These are phyloP conservation scores for Macaria notata DNA, from an alignment of 2,888 invertebrate species.

Conservation along the genomic window DNA sequence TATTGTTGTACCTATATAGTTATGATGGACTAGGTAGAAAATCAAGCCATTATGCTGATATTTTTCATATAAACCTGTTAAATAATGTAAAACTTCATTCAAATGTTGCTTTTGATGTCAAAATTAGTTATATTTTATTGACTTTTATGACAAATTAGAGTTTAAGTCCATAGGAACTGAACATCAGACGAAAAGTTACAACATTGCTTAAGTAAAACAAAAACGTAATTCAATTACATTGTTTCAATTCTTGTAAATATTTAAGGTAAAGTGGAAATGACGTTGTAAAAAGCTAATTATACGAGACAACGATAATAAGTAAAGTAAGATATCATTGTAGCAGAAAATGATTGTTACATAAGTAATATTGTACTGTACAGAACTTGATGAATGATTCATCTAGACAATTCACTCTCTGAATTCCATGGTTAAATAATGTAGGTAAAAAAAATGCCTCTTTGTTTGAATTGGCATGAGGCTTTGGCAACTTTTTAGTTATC, in stretches of 20 bases:
- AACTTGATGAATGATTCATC: neutral
- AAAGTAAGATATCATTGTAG: conserved; percentile 24
- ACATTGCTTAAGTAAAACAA: conserved; percentile 41
- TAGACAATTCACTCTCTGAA: too few species aligned
- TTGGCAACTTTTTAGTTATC: too few species aligned
- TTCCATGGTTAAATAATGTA: too few species aligned
- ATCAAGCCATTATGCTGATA: too few species aligned
- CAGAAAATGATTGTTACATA: neutral
- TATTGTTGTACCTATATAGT: too few species aligned
- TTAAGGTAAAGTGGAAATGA: conserved; percentile 48
- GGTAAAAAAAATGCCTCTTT: too few species aligned
- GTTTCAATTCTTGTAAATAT: conserved; percentile 72
- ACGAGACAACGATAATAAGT: conserved; percentile 57
- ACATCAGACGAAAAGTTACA: conserved; percentile 34
- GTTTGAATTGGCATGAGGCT: too few species aligned
- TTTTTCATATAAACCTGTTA: too few species aligned
- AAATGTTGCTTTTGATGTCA: too few species aligned
- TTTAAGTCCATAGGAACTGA: neutral
- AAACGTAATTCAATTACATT: conserved; percentile 70
- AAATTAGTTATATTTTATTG: too few species aligned
- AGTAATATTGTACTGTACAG: neutral
- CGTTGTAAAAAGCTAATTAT: conserved; percentile 48
- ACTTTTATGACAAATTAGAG: neutral
- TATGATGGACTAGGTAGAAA: too few species aligned
- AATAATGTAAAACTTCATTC: too few species aligned